Evolutionary conservation across 2,797 vertebrate species (phyloP), one percentile per base, ranked within the genome.

Genomic region (Heliangelus exortis): DNA sequence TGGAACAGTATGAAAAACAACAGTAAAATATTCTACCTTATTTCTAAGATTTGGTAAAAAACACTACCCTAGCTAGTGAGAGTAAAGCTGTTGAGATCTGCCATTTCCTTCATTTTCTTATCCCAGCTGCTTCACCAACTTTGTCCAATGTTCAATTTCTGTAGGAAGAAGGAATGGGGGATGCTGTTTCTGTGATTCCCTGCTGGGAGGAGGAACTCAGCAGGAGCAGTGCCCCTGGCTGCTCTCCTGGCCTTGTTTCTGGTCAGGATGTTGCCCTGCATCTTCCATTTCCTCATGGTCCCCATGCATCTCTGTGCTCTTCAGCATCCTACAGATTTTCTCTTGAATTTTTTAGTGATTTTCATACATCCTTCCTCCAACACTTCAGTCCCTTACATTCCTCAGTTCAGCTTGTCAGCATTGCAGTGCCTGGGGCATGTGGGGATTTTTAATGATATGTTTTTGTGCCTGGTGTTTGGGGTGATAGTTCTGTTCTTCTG

Each of bases 151-250:
- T n/a, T 89, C 22, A 18, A 22, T 81, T 77, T 59, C 9, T 62
- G 15, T 47, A 0, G 41, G 72, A n/a, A 88, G 17, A 9, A 76
- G 34, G 50, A 51, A n/a, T 3, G 13, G 3, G 8, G 7, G 20
- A 22, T 58, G 21, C 43, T 8, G 11, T 45, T 79, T 15, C 21
- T 51, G 33, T n/a, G 50, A 55, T 21, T 34, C 17, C 21, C 16
- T 8, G 8, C 20, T 57, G 36, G 25, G 26, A 66, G 48, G 54
- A 72, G 63, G 34, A 15, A 15, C 47, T 14, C 48, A 62, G 39
- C 23, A 45, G 43, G 21, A 34, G 22, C 0, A 0, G 6, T 48
- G 6, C 22, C n/a, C 62, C 31, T 75, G 29, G 22, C 39, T 74
- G 33, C 6, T 75, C 28, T 41, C 50, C 33, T n/a, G 29, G 33